Base-by-base conservation (phyloP, 2,888 invertebrate species). In the Acleris literana region DNA sequence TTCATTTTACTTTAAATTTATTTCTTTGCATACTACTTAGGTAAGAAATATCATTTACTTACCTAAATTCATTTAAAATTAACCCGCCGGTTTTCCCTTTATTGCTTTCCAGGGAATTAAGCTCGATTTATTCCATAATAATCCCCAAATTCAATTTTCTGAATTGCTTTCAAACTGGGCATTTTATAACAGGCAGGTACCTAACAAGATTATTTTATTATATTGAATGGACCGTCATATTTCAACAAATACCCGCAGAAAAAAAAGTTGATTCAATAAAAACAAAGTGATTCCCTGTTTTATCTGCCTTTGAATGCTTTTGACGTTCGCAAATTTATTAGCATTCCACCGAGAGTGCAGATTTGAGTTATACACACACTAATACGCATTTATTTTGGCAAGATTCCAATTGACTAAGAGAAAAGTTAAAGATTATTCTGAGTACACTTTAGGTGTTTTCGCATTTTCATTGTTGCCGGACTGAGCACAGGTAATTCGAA, bases 131-230 rank as follows among this genome's bases (percentile, higher is more conserved):
- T 61, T 53, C 3, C 9, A 18, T 17, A 33, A 52, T 57, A 44
- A 29, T 5, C 25, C 25, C 5, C n/a, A 44, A 57, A 25, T 52
- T 57, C 56, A 56, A 44, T 63, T 57, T 51, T 51, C 43, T 44
- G 63, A 56, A 57, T 57, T 51, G 57, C 43, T 39, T 16, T 43
- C 25, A 29, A 63, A 57, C 44, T 57, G 43, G 43, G 5, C 51
- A 25, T 49, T 51, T 51, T 43, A 46, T 58, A 64, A 25, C 52
- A 64, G 44, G 46, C 64, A 63, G 44, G 51, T 63, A 58, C 52
- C 44, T 51, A 46, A 62, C 48, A 46, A 54, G 54, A 49, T 51
- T 5, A 49, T 49, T 9, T 49, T 6, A 20, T 49, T 11, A 49
- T 17, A 48, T 9, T 9, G n/a, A 51, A 25, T 20, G 25, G n/a